Evolutionary conservation across 1,140 invertebrate species (phyloP).

Genomic region (Oryzaephilus surinamensis): DNA sequence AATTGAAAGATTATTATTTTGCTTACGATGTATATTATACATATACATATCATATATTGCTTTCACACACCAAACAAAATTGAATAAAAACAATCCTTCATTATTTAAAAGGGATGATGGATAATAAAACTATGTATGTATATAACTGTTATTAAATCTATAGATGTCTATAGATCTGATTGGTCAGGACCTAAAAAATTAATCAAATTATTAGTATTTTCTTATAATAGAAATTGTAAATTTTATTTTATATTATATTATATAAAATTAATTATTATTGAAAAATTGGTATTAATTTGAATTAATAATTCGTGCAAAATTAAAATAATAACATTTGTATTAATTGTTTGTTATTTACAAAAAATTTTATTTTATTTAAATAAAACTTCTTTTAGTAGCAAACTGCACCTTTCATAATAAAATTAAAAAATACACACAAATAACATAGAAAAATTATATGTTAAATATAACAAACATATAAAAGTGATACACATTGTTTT

Average conservation of each 20-base stretch:
- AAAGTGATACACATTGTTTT: too few species aligned
- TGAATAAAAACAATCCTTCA: too few species aligned
- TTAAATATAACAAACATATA: too few species aligned
- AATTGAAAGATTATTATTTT: too few species aligned
- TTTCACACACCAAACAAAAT: too few species aligned
- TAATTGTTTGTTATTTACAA: background rate
- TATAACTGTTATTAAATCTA: too few species aligned
- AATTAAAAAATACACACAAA: background rate
- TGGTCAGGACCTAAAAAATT: conserved; percentile 33
- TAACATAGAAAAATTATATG: background rate
- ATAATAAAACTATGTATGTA: too few species aligned
- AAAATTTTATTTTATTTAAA: background rate
- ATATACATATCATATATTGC: too few species aligned
- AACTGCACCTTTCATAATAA: conserved; percentile 3
- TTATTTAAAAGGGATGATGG: too few species aligned
- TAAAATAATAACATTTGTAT: conserved; percentile 5
- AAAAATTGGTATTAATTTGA: conserved; percentile 1
- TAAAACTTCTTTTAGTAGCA: conserved; percentile 8
- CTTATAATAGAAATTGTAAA: conserved; percentile 12
- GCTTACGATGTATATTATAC: too few species aligned
- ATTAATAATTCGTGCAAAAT: conserved; percentile 9
- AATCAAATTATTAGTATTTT: too few species aligned
- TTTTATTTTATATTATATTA: conserved; percentile 8
- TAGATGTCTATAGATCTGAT: conserved; percentile 28
- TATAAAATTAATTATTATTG: conserved; percentile 5